Percentiles rank a stretch among this genome's conserved stretches.
Evolutionary conservation across 1,140 invertebrate genomes (phyloP).

Genomic region (Dendroctonus valens): DNA sequence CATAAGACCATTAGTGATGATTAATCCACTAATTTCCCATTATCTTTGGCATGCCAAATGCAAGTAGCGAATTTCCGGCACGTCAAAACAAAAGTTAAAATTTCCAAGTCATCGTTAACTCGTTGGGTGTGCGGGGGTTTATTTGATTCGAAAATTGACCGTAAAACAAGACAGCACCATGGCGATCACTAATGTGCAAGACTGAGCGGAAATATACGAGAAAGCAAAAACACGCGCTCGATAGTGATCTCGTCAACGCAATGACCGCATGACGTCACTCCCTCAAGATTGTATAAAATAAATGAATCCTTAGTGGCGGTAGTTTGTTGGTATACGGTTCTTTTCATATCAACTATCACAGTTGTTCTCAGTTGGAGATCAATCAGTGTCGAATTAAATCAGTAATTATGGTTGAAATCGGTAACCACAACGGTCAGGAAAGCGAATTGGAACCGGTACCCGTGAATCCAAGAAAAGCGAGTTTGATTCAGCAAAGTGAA

Average conservation of each 20-base stretch:
- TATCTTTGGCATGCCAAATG: no score
- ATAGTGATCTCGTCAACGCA: conserved; percentile 10
- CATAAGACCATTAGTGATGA: no score
- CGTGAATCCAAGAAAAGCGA: conserved; percentile 12
- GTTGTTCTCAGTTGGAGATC: not conserved
- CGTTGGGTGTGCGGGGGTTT: conserved; percentile 8
- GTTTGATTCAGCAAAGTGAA: conserved; percentile 2
- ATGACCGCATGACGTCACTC: conserved; percentile 11
- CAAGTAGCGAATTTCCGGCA: no score
- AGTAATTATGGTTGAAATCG: conserved; percentile 28
- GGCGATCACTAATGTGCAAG: not conserved
- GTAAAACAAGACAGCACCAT: no score
- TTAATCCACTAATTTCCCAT: no score
- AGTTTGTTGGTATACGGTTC: conserved; percentile 13
- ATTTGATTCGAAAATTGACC: conserved; percentile 6
- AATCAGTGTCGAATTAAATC: not conserved
- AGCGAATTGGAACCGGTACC: conserved; percentile 3
- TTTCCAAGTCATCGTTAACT: conserved; percentile 3
- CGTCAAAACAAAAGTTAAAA: not conserved
- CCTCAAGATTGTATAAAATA: conserved; percentile 19
- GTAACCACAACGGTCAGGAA: conserved; percentile 19
- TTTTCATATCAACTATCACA: not conserved
- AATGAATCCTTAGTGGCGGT: conserved; percentile 23
- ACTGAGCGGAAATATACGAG: conserved; percentile 6
- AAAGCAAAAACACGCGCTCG: conserved; percentile 14